Evolutionary conservation across 2,797 vertebrate species (phyloP), one percentile per base, ranked within the genome.

Genomic region (Enteromius viviparus): DNA sequence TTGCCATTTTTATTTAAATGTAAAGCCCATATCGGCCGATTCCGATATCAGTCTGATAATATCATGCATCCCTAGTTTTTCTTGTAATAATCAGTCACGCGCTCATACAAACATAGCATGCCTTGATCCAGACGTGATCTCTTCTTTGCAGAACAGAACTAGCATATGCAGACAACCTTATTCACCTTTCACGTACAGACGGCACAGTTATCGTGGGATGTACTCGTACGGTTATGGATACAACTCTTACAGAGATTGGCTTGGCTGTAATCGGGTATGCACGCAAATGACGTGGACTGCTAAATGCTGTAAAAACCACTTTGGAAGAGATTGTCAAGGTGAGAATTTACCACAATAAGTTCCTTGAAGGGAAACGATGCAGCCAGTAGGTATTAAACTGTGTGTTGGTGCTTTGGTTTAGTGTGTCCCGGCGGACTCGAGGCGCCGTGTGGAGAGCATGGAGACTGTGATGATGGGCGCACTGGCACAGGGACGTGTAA

Each of bases 261-360:
- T 0, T 0, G 93, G 95, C 76, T 98, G 97, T 87, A 92, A 14
- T 83, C 95, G 91, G 83, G 86, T 88, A 34, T 99, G 98, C 8
- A 15, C 89, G 53, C 89, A 71, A 26, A 26, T 82, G 4, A 64
- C 76, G 2, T 99, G 97, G 98, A 40, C 85, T 47, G 91, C 92
- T 0, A 93, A 93, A 80, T 99, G 98, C 91, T 99, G 98, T 87
- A 91, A 93, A 12, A 97, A 97, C 87, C 98, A 99, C 91, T 97
- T 96, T 0, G 93, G 98, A 86, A 90, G 84, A 37, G 92, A 97
- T 87, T 99, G 98, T 78, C 91, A 90, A 88, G 97, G 98, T 99
- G 85, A 94, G 93, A 68, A 68, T 42, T 79, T 53, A 55, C 40
- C 9, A 17, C 26, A 40, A 26, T 23, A 23, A 11, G 4, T 51